Evolutionary conservation across 2,888 invertebrate species (phyloP).

Genomic region (Augochlorella aurata): DNA sequence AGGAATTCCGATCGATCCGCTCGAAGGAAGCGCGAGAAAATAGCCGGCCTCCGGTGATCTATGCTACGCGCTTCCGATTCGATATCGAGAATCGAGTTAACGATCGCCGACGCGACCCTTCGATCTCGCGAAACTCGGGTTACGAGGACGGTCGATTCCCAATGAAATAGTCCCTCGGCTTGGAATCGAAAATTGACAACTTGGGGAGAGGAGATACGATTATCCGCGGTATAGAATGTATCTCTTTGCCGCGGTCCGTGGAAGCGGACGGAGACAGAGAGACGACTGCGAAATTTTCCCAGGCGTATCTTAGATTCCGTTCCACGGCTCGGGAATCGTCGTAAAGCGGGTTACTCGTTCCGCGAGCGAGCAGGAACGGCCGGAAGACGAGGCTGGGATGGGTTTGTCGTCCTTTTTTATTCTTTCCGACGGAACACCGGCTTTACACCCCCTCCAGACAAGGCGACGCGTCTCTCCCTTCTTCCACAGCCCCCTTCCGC

Average conservation of each 20-base stretch:
- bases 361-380: constrained; percentile 34
- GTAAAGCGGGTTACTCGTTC: constrained; percentile 67
- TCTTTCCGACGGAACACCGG: constrained; percentile 51
- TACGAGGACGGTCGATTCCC: no score
- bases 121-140: not conserved
- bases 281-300: constrained; percentile 58
- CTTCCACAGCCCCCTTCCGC: not conserved
- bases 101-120: not conserved
- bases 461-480: constrained; percentile 23
- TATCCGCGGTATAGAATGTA: no score
- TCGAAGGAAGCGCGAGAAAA: constrained; percentile 41
- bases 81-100: constrained; percentile 11
- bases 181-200: no score
- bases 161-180: no score
- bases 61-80: constrained; percentile 29
- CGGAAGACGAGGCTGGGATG: constrained; percentile 38
- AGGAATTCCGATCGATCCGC: constrained; percentile 46
- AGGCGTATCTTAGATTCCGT: constrained; percentile 58
- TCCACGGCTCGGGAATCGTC: constrained; percentile 53
- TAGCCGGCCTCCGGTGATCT: constrained; percentile 27
- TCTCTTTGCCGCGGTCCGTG: not conserved
- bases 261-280: not conserved
- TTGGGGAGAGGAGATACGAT: no score
- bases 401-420: constrained; percentile 57
- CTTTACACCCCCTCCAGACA: constrained; percentile 50